phyloP scores from a whole-genome alignment of 2,113 vertebrate genomes.

The Anthoscopus minutus region DNA sequence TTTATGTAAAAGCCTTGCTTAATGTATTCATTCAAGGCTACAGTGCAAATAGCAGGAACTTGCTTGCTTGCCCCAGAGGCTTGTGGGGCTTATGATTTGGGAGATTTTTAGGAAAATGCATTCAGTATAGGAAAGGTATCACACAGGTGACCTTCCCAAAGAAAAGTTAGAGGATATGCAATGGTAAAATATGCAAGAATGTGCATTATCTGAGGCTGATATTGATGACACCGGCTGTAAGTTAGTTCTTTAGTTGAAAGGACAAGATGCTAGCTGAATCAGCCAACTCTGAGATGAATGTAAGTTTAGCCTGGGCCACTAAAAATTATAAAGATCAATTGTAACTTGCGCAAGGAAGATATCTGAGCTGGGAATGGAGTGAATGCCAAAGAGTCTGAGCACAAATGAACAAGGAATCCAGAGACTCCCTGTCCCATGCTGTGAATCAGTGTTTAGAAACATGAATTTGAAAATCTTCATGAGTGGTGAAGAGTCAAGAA shows the following conservation, averaged over 20 bases:
- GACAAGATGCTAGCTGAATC: not conserved
- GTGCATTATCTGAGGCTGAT: not conserved
- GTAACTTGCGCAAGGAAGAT: not conserved
- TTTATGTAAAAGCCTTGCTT: not conserved
- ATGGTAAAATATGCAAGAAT: not conserved
- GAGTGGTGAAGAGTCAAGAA: not conserved
- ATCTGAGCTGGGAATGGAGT: not conserved
- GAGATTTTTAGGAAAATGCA: not conserved
- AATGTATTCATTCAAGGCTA: not conserved
- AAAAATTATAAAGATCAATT: not conserved
- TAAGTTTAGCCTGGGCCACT: not conserved
- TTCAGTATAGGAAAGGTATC: not conserved
- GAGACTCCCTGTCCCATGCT: not conserved
- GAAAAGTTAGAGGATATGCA: not conserved
- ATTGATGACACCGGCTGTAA: not conserved
- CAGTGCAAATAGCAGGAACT: not conserved
- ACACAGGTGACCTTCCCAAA: not conserved
- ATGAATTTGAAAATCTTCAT: not conserved
- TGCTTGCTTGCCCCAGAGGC: no score
- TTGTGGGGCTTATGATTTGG: not conserved
- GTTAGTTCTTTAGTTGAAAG: not conserved
- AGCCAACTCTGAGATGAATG: not conserved
- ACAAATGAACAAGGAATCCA: not conserved
- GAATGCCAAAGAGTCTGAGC: not conserved
- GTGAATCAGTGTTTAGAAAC: not conserved